Conservation (phyloP, 1,140 invertebrate genomes). For the Pentalonia nigronervosa region DNA sequence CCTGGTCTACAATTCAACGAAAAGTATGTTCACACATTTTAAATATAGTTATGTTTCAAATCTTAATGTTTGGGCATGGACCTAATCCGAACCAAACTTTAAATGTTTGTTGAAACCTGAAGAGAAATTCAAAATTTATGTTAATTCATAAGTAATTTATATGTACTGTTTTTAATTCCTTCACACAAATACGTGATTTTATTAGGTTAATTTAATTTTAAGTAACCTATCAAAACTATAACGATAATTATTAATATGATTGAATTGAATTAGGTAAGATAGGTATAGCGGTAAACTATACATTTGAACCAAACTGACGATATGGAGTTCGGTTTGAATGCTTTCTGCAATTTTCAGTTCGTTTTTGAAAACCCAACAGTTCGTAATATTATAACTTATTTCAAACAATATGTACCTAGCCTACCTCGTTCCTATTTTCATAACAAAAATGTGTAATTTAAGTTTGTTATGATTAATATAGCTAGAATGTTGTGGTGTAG, state of each 20-base stretch:
- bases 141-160: neutral
- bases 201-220: neutral
- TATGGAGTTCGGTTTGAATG: no score
- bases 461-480: neutral
- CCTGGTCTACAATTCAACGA: conserved; percentile 52
- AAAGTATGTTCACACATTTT: conserved; percentile 39
- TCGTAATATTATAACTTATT: no score
- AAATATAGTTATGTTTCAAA: neutral
- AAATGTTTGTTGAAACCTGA: neutral
- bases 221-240: neutral
- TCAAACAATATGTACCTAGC: no score
- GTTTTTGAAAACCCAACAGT: no score
- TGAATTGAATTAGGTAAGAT: neutral
- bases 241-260: neutral
- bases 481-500: conserved; percentile 57
- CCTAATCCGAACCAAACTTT: neutral
- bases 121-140: neutral
- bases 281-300: no score
- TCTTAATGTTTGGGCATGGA: neutral
- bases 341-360: no score
- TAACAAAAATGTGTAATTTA: neutral
- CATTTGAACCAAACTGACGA: no score
- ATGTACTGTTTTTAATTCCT: neutral
- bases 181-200: neutral
- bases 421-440: no score